A percentile compares a stretch with the other conserved stretches of the same genome.
Conservation (phyloP, 2,113 vertebrate species). For the Acrocephalus arundinaceus region DNA sequence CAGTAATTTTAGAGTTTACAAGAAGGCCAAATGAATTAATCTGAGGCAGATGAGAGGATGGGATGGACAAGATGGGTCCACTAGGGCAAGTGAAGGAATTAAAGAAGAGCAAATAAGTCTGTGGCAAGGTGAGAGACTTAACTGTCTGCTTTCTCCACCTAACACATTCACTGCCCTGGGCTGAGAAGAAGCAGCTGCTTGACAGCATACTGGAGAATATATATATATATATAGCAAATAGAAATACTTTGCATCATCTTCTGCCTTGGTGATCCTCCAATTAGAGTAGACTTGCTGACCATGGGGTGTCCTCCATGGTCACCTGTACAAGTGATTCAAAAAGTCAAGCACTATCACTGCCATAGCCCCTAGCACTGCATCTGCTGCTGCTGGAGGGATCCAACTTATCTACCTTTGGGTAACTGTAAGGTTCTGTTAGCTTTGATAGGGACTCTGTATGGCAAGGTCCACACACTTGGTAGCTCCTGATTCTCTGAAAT, state of each 20-base stretch:
- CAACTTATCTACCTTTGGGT: neutral
- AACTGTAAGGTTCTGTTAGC: neutral
- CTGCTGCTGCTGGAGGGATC: neutral
- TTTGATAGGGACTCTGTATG: neutral
- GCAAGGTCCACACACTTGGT: accelerated
- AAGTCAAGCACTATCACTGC: neutral
- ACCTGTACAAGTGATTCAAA: neutral
- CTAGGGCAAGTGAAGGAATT: neutral
- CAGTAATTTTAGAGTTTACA: neutral
- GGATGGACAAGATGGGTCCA: neutral
- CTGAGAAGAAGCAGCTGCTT: neutral
- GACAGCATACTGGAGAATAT: neutral
- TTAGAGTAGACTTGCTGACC: neutral
- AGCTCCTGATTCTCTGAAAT: neutral
- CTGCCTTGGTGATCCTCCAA: neutral
- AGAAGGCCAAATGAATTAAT: neutral
- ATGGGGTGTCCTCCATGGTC: neutral
- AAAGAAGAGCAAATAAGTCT: neutral
- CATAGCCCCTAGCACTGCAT: neutral
- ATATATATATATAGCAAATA: neutral
- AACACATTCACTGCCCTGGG: neutral
- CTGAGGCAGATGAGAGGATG: neutral
- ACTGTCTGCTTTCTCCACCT: neutral
- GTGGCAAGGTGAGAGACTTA: neutral
- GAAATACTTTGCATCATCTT: neutral